Conservation (phyloP, 2,113 vertebrate genomes). For the Corythornis vintsioides region DNA sequence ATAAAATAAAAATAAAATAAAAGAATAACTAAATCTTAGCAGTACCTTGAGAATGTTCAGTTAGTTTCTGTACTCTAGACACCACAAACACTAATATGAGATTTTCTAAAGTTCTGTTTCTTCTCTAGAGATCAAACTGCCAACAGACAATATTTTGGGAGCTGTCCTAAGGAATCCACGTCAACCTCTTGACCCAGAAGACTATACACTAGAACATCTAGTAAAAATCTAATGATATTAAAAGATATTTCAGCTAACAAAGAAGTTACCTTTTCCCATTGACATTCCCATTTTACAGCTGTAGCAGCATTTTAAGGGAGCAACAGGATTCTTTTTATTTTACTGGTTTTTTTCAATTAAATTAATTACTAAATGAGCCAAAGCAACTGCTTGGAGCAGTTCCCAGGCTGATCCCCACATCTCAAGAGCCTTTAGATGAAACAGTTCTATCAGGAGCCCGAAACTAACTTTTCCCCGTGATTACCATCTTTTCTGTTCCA, state of each 20-base stretch:
- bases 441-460: not conserved
- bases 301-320: conserved; percentile 40
- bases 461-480: not conserved
- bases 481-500: not conserved
- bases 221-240: not conserved
- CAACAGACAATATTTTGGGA: conserved; percentile 50
- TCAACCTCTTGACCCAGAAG: conserved; percentile 67
- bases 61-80: conserved; percentile 25
- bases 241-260: not conserved
- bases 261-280: not conserved
- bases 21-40: no score
- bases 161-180: conserved; percentile 66
- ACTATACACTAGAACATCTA: not conserved
- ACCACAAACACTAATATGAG: conserved; percentile 50
- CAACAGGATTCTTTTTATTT: conserved; percentile 32
- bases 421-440: not conserved
- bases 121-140: conserved; percentile 48
- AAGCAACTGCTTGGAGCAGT: conserved; percentile 18
- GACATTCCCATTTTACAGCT: conserved; percentile 59
- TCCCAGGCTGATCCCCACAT: not conserved
- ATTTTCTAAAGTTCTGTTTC: conserved; percentile 66
- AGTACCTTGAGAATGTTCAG: not conserved
- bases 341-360: conserved; percentile 32
- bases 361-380: conserved; percentile 46
- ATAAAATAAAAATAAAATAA: no score